Evolutionary conservation across 2,797 vertebrate species (phyloP), one percentile per base, ranked within the genome.

Genomic region (Distichodus sexfasciatus): DNA sequence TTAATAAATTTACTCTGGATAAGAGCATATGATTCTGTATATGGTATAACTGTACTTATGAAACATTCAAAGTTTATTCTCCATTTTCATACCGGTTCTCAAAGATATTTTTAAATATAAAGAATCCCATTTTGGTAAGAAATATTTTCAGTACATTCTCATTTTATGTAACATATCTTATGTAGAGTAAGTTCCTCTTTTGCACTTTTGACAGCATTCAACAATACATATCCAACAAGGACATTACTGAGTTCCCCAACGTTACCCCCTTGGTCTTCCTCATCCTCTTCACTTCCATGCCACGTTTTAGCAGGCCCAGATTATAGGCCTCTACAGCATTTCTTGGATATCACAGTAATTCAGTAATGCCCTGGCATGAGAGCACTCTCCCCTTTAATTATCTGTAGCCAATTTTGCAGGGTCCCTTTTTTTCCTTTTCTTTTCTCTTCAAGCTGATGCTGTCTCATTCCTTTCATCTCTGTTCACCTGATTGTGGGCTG

Each of bases 331-430:
- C 64, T 76, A 43, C 43, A 78, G 79, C 84, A 74, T 83, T 83
- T 82, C 79, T 81, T 76, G 75, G 80, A 83, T 88, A 90, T 90
- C 86, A 86, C 80, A 85, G 80, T 82, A 88, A 84, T 84, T 84
- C 84, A 81, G 83, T 85, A 86, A 88, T 88, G 78, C 65, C 80
- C 78, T 82, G 79, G 80, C 84, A 87, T 77, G 85, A 86, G 81
- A 85, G 59, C 70, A 82, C 77, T 71, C 79, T 85, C 60, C 87
- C 87, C 85, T 91, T 81, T 91, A 89, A 91, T 92, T 90, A 90
- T 86, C 79, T 75, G 63, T 67, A 28, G 46, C 47, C 84, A 79
- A 79, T 84, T 87, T 85, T 79, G 72, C 55, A 66, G 28, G 35
- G 70, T 59, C 55, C 17, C 53, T 35, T 71, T 59, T 55, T 71